These are phyloP conservation scores for Hesperia comma DNA, from an alignment of 2,888 invertebrate species.

Conservation along the genomic window DNA sequence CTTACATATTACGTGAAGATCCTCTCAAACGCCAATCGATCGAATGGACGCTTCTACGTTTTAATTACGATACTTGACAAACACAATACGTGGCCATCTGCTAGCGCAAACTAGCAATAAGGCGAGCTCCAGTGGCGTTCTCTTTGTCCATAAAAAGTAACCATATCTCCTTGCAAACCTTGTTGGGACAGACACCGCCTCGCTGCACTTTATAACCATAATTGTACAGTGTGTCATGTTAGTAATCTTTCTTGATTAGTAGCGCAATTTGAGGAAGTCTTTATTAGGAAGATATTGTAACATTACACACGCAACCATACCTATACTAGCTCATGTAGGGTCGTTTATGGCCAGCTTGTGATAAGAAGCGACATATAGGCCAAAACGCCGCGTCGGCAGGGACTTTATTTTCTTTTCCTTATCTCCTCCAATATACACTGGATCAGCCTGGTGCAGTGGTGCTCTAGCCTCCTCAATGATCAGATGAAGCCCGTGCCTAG, in stretches of 20 bases:
- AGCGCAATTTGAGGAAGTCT: neutral
- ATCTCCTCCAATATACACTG: no score
- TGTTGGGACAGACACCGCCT: conserved; percentile 54
- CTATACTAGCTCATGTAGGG: no score
- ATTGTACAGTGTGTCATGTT: conserved; percentile 16
- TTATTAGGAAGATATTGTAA: neutral
- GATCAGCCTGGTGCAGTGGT: no score
- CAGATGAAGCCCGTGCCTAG: no score
- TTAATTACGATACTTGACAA: neutral
- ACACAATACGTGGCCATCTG: conserved; percentile 42
- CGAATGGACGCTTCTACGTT: neutral
- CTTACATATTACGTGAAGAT: no score
- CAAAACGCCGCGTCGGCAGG: no score
- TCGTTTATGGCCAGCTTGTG: no score
- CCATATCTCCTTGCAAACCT: conserved; percentile 47
- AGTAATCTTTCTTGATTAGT: conserved; percentile 17
- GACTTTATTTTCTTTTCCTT: no score
- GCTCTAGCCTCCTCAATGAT: no score
- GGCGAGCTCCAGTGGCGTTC: conserved; percentile 40
- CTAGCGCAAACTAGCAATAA: conserved; percentile 21
- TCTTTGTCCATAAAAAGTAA: conserved; percentile 58
- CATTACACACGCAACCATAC: no score
- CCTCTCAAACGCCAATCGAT: neutral
- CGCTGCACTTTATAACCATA: conserved; percentile 28
- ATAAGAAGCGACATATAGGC: no score